Evolutionary conservation across 1,140 invertebrate genomes (phyloP).

Genomic region (Scaptomyza graminum): DNA sequence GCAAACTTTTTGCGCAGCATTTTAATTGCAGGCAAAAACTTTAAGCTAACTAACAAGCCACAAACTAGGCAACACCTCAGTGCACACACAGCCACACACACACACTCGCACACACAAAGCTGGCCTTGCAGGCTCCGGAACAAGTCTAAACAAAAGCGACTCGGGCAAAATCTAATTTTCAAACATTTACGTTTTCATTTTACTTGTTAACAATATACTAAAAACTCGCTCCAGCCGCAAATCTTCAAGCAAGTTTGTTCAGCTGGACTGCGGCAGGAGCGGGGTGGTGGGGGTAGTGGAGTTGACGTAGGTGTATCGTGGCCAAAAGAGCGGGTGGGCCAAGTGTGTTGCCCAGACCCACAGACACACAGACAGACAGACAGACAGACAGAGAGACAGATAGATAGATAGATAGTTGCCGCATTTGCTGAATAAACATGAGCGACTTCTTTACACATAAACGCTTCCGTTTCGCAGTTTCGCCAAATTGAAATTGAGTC

Average conservation of each 20-base stretch:
- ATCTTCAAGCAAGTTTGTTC: slow-evolving; percentile 33
- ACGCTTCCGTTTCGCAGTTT: slow-evolving; percentile 33
- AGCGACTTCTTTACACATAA: slow-evolving; percentile 46
- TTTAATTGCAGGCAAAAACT: slow-evolving; percentile 81
- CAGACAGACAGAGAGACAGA: neutral
- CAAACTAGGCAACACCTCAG: slow-evolving; percentile 79
- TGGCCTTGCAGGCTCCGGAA: slow-evolving; percentile 1
- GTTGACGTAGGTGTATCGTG: neutral
- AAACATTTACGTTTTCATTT: slow-evolving; percentile 83
- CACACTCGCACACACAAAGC: slow-evolving; percentile 1
- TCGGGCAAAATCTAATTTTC: slow-evolving; percentile 78
- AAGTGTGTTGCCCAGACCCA: slow-evolving; percentile 1
- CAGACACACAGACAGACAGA: neutral
- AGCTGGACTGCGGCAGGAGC: neutral
- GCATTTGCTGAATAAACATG: slow-evolving; percentile 66
- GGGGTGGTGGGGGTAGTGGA: neutral
- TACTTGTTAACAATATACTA: slow-evolving; percentile 76
- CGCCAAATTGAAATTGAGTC: slow-evolving; percentile 65
- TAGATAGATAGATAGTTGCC: slow-evolving; percentile 5
- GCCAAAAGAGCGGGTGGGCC: slow-evolving; percentile 16
- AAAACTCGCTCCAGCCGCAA: slow-evolving; percentile 40
- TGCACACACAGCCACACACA: slow-evolving; percentile 52
- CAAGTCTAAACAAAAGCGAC: slow-evolving; percentile 68
- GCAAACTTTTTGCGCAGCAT: slow-evolving; percentile 79
- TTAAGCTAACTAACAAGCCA: slow-evolving; percentile 81